Evolutionary conservation across 1,140 invertebrate species (phyloP), one percentile per base, ranked within the genome.

Genomic region (Zaprionus gabonicus): DNA sequence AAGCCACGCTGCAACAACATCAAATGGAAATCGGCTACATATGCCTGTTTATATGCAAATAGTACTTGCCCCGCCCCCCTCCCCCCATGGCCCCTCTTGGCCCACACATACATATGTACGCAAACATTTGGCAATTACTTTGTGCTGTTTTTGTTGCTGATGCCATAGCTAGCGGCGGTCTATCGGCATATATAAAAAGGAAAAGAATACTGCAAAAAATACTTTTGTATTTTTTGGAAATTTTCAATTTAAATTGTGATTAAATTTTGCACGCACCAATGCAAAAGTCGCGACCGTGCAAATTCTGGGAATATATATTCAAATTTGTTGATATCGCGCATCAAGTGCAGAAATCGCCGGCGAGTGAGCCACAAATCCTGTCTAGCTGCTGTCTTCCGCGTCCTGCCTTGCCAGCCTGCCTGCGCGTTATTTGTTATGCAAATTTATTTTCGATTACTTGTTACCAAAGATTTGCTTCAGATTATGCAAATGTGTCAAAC

Each of bases 371-470:
- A 25, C 41, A 67, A 44, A 65, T 76, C 59, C 59, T 49, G 41
- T 49, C 57, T 56, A 80, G 77, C 34, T 55, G 23, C 46, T 57
- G 44, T 56, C 65, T 75, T 72, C 44, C 44, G 17, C 44, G 17
- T 49, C 17, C 17, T 49, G 74, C 65, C 66, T 9, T 49, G 74
- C 65, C 69, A 3, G 5, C 41, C n/a, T 7, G 5, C n/a, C n/a
- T n/a, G 41, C n/a, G 41, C 78, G 60, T 76, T 74, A 90, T 90
- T 90, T 90, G 85, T 85, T 90, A 90, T 90, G 85, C 86, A 90
- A 90, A 90, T 90, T 90, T 90, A 90, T 90, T 90, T 90, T 90
- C 85, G 85, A 90, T 90, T 90, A 90, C 85, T 90, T 90, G 85
- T 90, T 90, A 90, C 81, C 84, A 85, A 90, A 90, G 85, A 90